A percentile compares a stretch with the other conserved stretches of the same genome.
These are phyloP conservation scores for Euzophera pinguis DNA, from an alignment of 2,888 invertebrate species.

Conservation along the genomic window DNA sequence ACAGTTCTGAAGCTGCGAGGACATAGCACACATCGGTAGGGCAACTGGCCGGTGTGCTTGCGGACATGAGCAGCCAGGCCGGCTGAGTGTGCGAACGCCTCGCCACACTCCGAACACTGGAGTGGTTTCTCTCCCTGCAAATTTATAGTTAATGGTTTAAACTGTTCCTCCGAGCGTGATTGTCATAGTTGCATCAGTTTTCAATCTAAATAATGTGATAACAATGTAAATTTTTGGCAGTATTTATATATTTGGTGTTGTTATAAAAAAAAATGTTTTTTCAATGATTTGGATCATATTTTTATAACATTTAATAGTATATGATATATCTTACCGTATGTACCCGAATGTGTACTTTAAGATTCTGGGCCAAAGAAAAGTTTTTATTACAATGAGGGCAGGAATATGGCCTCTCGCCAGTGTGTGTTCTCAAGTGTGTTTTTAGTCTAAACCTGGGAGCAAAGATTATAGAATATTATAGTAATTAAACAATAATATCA, in stretches of 20 bases:
- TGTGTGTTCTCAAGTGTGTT: conserved; percentile 66
- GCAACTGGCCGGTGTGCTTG: conserved; percentile 67
- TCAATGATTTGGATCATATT: too few species aligned
- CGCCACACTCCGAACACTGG: conserved; percentile 57
- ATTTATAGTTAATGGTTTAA: too few species aligned
- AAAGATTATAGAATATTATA: not conserved
- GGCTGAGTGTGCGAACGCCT: conserved; percentile 65
- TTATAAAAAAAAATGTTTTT: too few species aligned
- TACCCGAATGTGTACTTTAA: conserved; percentile 65
- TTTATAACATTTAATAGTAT: too few species aligned
- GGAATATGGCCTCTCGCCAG: conserved; percentile 54
- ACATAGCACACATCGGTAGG: conserved; percentile 65
- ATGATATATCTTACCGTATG: conserved; percentile 58
- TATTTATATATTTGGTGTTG: too few species aligned
- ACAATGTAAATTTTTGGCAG: too few species aligned
- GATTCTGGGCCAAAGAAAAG: conserved; percentile 62
- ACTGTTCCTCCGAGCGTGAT: too few species aligned
- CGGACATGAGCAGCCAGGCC: conserved; percentile 62
- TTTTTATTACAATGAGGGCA: conserved; percentile 62
- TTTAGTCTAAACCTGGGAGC: conserved; percentile 61
- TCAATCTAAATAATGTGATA: too few species aligned
- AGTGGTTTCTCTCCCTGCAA: conserved; percentile 69
- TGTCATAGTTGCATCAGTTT: too few species aligned
- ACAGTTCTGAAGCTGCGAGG: conserved; percentile 63
- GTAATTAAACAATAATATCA: not conserved